These are phyloP conservation scores for Drosophila sucinea DNA, from an alignment of 1,140 invertebrate genomes.

Conservation along the genomic window DNA sequence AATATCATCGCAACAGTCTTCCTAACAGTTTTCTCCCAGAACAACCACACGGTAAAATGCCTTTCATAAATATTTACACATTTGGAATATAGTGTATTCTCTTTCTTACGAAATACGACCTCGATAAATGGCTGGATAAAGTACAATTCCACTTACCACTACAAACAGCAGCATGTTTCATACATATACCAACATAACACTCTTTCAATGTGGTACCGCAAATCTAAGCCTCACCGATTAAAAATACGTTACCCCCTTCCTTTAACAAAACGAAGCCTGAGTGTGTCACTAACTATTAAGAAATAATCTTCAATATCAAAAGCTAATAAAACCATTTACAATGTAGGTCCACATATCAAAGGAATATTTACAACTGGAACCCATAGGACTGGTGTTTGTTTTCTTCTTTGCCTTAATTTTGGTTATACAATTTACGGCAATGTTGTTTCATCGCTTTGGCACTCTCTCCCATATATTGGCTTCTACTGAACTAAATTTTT, in stretches of 20 bases:
- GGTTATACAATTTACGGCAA: constrained; percentile 97
- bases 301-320: not conserved
- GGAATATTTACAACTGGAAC: constrained; percentile 95
- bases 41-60: constrained; percentile 51
- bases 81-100: constrained; percentile 24
- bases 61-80: constrained; percentile 36
- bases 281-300: constrained; percentile 64
- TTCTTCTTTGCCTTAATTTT: constrained; percentile 99
- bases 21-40: constrained; percentile 1
- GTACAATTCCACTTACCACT: not conserved
- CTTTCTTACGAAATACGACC: constrained; percentile 29
- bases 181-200: constrained; percentile 62
- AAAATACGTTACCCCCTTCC: not conserved
- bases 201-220: constrained; percentile 55
- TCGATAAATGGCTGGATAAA: constrained; percentile 21
- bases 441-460: constrained; percentile 99
- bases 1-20: constrained; percentile 1
- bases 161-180: constrained; percentile 57
- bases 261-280: not conserved
- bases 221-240: not conserved
- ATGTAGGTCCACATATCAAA: constrained; percentile 92
- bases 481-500: constrained; percentile 96
- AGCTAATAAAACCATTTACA: not conserved
- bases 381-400: constrained; percentile 98
- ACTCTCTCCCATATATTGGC: constrained; percentile 98